Conservation (phyloP, 1,140 invertebrate species). For the Drosophila ironensis region DNA sequence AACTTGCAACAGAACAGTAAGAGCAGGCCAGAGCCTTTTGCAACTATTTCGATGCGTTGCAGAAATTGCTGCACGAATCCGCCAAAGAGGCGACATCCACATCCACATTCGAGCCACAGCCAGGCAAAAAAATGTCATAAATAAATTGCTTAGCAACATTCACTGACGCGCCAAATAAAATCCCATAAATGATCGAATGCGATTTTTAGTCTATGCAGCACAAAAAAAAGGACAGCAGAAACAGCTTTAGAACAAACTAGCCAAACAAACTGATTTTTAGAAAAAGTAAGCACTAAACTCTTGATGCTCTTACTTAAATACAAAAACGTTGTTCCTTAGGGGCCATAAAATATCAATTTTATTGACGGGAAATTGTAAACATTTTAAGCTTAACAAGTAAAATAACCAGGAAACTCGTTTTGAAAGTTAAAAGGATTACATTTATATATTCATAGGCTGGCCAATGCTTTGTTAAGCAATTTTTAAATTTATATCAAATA, state of each 20-base stretch:
- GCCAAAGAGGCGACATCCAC: constrained; percentile 20
- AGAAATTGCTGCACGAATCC: constrained; percentile 74
- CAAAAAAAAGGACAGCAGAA: constrained; percentile 38
- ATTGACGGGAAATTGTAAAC: no score
- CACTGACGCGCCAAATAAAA: constrained; percentile 82
- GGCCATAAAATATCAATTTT: no score
- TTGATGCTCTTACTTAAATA: no score
- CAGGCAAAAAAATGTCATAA: constrained; percentile 81
- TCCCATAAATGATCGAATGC: constrained; percentile 81
- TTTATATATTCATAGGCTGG: no score
- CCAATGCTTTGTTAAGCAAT: no score
- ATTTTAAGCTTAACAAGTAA: no score
- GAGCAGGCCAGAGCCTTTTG: constrained; percentile 26
- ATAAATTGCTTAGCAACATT: constrained; percentile 81
- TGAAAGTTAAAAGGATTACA: no score
- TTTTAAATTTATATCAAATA: not conserved
- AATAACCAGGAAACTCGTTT: no score
- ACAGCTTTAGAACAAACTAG: constrained; percentile 25
- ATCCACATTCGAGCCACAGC: constrained; percentile 10
- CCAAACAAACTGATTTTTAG: constrained; percentile 6
- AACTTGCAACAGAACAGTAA: constrained; percentile 54
- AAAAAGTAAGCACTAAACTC: not conserved
- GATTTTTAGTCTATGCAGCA: constrained; percentile 78
- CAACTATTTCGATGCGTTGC: constrained; percentile 71
- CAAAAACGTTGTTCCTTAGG: no score